These are phyloP conservation scores for Anthopleura xanthogrammica DNA, from an alignment of 92 coral and sea anemone genomes.

Conservation along the genomic window DNA sequence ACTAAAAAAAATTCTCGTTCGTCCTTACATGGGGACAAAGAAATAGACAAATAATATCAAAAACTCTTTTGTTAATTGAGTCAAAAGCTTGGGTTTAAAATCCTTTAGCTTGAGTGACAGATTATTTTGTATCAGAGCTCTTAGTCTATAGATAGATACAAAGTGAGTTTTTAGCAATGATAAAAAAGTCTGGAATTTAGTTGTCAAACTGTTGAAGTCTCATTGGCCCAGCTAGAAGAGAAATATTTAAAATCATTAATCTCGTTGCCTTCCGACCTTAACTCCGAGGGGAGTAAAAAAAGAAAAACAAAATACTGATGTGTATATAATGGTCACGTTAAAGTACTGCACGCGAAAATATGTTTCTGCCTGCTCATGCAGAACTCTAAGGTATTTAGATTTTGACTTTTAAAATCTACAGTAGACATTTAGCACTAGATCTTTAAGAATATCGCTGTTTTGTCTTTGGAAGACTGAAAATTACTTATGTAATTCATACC, in stretches of 20 bases:
- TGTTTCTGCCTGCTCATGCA: neutral
- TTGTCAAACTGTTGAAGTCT: conserved; percentile 15
- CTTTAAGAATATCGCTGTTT: too few relatives aligned
- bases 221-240: conserved; percentile 15
- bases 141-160: conserved; percentile 15
- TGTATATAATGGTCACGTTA: conserved; percentile 14
- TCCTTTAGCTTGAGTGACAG: conserved; percentile 15
- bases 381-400: neutral
- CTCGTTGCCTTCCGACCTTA: conserved; percentile 12
- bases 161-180: conserved; percentile 25
- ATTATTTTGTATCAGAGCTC: conserved; percentile 11
- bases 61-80: conserved; percentile 10
- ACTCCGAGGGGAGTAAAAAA: conserved; percentile 26
- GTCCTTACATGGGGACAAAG: neutral
- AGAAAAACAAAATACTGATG: neutral
- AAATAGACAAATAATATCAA: neutral
- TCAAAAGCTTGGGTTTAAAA: conserved; percentile 8
- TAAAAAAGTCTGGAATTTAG: conserved; percentile 34
- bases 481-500: too few relatives aligned
- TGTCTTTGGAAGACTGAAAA: too few relatives aligned
- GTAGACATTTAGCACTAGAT: too few relatives aligned
- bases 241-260: conserved; percentile 1
- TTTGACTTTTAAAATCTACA: neutral
- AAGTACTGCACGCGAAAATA: neutral
- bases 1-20: neutral